Base-by-base conservation (phyloP, 2,797 vertebrate genomes). In the Fistularia tabacaria region DNA sequence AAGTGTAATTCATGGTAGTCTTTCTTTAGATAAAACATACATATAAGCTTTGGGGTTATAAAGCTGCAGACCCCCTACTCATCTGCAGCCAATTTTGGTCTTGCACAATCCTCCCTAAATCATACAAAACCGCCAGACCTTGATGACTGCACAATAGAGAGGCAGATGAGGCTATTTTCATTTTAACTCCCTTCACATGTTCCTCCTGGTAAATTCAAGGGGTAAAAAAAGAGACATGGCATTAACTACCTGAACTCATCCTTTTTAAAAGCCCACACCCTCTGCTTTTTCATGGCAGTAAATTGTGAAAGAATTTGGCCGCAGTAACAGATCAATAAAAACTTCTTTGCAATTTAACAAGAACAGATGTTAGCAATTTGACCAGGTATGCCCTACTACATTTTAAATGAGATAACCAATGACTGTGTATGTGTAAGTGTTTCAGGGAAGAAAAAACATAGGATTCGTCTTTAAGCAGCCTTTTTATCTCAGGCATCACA, bases 331-430 rank as follows among this genome's bases (percentile, higher is more conserved):
- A 89, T 89, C 86, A 81, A 87, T 87, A 85, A 74, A 25, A 82
- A 74, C 54, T 50, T 66, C 54, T 70, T 73, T 87, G 71, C 75
- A 85, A 79, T 85, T 88, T 84, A 88, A 87, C 86, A 82, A 82
- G 81, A 83, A 82, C 84, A 87, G 79, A 86, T 88, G 85, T 86
- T 82, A 57, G 73, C 62, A 60, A 73, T 78, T 70, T 73, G 50
- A 45, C 64, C n/a, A 42, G 50, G 63, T 58, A 47, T 59, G 36
- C 69, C 42, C 38, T 11, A 46, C 64, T 75, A 64, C 69, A 80
- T 82, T 76, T 80, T 62, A 68, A 84, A 41, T 14, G 51, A 53
- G 25, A 25, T 25, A 25, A 25, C 25, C 25, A 25, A 25, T 25
- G 25, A 25, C 25, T 25, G 25, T 25, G 25, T 25, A 25, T 25